Evolutionary conservation across 1,140 invertebrate genomes (phyloP).

Genomic region (Trichonephila inaurata): DNA sequence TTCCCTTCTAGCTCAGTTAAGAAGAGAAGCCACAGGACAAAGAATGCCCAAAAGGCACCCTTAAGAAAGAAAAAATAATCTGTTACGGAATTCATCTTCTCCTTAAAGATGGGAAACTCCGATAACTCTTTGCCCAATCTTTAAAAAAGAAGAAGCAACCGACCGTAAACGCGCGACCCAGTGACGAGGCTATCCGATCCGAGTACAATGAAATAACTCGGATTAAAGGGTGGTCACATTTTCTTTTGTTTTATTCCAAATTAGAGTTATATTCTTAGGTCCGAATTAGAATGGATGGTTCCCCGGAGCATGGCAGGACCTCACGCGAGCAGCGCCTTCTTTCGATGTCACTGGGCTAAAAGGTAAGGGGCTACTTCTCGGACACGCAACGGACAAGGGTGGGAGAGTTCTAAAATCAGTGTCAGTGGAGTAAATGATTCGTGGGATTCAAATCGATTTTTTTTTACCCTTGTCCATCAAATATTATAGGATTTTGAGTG

Average conservation of each 20-base stretch:
- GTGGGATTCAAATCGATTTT: not conserved
- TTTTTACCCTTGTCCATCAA: not conserved
- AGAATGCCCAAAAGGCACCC: too few species aligned
- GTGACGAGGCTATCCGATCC: not conserved
- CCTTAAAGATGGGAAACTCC: too few species aligned
- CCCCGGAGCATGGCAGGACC: not conserved
- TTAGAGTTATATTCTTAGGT: not conserved
- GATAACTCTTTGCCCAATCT: not conserved
- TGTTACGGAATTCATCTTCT: too few species aligned
- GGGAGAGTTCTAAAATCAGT: slow-evolving; percentile 16
- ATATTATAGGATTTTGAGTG: not conserved
- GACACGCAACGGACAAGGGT: not conserved
- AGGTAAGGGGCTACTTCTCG: slow-evolving; percentile 27
- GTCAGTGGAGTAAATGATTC: slow-evolving; percentile 56
- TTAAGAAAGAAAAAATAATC: too few species aligned
- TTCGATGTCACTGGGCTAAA: slow-evolving; percentile 57
- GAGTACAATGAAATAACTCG: not conserved
- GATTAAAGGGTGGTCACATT: not conserved
- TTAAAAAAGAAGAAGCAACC: not conserved
- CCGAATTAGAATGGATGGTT: not conserved
- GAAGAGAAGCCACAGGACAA: too few species aligned
- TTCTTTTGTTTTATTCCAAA: not conserved
- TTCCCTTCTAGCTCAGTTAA: too few species aligned
- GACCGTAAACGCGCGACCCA: slow-evolving; percentile 44
- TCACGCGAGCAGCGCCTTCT: slow-evolving; percentile 24